Conservation (phyloP, 1,140 invertebrate species). For the Stenopsyche tienmushanensis region DNA sequence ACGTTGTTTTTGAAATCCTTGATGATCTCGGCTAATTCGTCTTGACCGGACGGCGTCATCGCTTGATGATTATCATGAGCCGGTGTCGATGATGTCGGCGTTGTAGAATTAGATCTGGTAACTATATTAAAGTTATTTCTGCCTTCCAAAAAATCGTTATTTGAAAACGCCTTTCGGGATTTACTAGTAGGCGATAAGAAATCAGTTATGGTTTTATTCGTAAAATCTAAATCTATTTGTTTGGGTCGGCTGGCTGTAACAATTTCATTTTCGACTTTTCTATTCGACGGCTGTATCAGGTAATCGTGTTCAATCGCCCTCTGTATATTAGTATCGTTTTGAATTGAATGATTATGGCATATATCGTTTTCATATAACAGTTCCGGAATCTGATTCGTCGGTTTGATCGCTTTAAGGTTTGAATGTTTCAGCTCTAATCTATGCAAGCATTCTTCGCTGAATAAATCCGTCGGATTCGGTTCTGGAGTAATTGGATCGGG, state of each 20-base stretch:
- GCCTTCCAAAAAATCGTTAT: conserved; percentile 24
- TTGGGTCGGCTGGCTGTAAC: conserved; percentile 51
- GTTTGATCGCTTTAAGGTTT: conserved; percentile 42
- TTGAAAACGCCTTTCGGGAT: conserved; percentile 51
- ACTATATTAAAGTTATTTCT: conserved; percentile 23
- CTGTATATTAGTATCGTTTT: conserved; percentile 48
- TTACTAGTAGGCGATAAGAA: conserved; percentile 45
- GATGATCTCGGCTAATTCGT: conserved; percentile 82
- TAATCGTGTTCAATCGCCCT: conserved; percentile 58
- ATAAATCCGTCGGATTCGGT: conserved; percentile 45
- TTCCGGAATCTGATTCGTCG: conserved; percentile 27
- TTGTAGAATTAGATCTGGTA: not conserved
- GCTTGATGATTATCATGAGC: conserved; percentile 28
- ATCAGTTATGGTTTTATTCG: conserved; percentile 12
- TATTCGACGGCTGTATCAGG: conserved; percentile 61
- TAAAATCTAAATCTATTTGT: conserved; percentile 41
- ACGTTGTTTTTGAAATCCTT: conserved; percentile 89
- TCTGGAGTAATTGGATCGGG: conserved; percentile 27
- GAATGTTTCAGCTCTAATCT: conserved; percentile 47
- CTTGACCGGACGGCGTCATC: conserved; percentile 56
- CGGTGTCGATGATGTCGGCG: conserved; percentile 4
- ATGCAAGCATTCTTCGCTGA: conserved; percentile 54
- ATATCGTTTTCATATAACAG: conserved; percentile 39
- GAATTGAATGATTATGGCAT: conserved; percentile 24
- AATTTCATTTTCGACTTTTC: conserved; percentile 53